phyloP scores from a whole-genome alignment of 2,888 invertebrate species.

The Acrobeloides nanus region DNA sequence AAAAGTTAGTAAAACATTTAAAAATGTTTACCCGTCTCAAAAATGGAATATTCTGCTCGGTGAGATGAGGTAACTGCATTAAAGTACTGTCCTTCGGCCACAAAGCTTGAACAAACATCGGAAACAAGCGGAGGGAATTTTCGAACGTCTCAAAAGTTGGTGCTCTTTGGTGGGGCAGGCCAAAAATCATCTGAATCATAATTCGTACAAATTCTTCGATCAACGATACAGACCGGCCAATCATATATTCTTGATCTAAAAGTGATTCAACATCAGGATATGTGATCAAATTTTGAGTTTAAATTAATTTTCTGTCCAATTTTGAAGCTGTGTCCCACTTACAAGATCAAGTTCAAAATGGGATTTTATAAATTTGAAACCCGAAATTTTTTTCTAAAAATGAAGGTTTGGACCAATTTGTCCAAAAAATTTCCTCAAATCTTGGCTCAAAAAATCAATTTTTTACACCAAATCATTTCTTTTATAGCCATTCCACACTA shows the following conservation, averaged over 20 bases:
- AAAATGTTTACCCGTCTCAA: constrained; percentile 18
- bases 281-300: no score
- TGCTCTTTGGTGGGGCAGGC: constrained; percentile 23
- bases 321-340: no score
- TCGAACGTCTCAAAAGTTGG: constrained; percentile 89
- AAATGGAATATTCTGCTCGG: constrained; percentile 55
- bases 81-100: constrained; percentile 92
- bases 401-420: not conserved
- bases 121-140: constrained; percentile 90
- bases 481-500: constrained; percentile 43
- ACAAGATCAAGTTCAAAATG: no score
- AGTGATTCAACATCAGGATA: no score
- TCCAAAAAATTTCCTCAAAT: no score
- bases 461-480: no score
- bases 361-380: not conserved
- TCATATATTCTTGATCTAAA: constrained; percentile 32
- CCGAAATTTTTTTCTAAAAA: not conserved
- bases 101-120: constrained; percentile 90
- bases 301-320: no score
- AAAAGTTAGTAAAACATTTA: constrained; percentile 2
- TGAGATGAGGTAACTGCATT: constrained; percentile 66
- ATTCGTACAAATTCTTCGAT: constrained; percentile 95
- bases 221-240: constrained; percentile 55
- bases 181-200: constrained; percentile 70
- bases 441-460: no score